Percentiles rank a stretch among this genome's conserved stretches.
phyloP scores from a whole-genome alignment of 2,113 vertebrate genomes.

The Neotragus pygmaeus region DNA sequence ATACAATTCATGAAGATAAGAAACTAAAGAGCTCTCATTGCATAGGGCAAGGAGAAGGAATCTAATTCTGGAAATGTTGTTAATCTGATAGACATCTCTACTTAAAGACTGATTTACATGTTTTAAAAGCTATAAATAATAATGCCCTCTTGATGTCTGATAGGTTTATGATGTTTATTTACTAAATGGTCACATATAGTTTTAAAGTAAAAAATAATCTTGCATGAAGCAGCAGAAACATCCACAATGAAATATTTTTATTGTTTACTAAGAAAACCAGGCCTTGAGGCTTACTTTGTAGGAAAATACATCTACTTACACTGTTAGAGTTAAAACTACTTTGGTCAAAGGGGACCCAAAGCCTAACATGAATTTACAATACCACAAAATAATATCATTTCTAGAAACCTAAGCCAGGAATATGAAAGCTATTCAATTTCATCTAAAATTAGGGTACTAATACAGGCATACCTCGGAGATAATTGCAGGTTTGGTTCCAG shows the following conservation, averaged over 20 bases:
- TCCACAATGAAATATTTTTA: constrained; percentile 63
- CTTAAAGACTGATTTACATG: neutral
- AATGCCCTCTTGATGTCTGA: neutral
- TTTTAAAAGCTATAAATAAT: constrained; percentile 35
- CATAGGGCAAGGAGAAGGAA: neutral
- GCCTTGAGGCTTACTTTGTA: constrained; percentile 55
- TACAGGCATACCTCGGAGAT: neutral
- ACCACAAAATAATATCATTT: constrained; percentile 2
- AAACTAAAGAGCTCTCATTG: constrained; percentile 19
- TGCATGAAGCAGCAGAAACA: constrained; percentile 76
- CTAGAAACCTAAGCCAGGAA: neutral
- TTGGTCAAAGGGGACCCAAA: neutral
- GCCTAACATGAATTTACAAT: neutral
- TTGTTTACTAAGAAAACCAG: constrained; percentile 47
- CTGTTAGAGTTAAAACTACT: neutral
- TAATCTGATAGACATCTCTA: neutral
- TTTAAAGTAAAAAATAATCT: constrained; percentile 64
- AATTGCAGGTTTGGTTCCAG: neutral
- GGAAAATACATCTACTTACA: constrained; percentile 27
- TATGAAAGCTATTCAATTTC: neutral
- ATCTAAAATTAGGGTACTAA: neutral
- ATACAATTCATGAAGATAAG: constrained; percentile 49
- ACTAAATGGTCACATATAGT: neutral
- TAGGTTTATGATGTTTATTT: neutral
- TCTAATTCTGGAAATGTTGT: neutral